Conservation (phyloP, 2,888 invertebrate genomes). For the Nephrotoma guestfalica region DNA sequence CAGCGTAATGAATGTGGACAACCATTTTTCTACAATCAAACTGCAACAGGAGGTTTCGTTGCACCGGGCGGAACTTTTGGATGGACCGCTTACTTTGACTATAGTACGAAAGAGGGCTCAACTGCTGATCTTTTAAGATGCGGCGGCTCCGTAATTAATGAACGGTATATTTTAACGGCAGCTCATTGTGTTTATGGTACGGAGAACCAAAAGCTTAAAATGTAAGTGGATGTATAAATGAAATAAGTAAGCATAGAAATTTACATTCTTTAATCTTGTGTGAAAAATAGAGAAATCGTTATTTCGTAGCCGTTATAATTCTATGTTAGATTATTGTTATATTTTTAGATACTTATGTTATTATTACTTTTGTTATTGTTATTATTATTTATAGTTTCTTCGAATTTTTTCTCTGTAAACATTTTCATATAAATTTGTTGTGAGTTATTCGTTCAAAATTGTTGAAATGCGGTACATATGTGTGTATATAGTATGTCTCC, state of each 20-base stretch:
- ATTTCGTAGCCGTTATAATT: too few relatives aligned
- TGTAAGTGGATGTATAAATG: not conserved
- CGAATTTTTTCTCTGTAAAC: too few relatives aligned
- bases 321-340: not conserved
- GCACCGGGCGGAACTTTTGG: not conserved
- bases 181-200: slow-evolving; percentile 33
- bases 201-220: not conserved
- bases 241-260: not conserved
- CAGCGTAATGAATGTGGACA: not conserved
- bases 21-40: not conserved
- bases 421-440: too few relatives aligned
- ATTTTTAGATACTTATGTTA: not conserved
- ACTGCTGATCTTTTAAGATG: slow-evolving; percentile 33
- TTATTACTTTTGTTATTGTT: too few relatives aligned
- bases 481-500: too few relatives aligned
- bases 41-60: not conserved
- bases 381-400: too few relatives aligned
- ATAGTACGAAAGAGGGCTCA: not conserved
- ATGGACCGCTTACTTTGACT: not conserved
- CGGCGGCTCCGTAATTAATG: slow-evolving; percentile 56
- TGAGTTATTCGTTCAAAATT: too few relatives aligned
- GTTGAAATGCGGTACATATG: too few relatives aligned
- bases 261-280: too few relatives aligned
- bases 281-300: too few relatives aligned
- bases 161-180: slow-evolving; percentile 50